Evolutionary conservation across 2,797 vertebrate genomes (phyloP).

Genomic region (Ctenopoma multispine): DNA sequence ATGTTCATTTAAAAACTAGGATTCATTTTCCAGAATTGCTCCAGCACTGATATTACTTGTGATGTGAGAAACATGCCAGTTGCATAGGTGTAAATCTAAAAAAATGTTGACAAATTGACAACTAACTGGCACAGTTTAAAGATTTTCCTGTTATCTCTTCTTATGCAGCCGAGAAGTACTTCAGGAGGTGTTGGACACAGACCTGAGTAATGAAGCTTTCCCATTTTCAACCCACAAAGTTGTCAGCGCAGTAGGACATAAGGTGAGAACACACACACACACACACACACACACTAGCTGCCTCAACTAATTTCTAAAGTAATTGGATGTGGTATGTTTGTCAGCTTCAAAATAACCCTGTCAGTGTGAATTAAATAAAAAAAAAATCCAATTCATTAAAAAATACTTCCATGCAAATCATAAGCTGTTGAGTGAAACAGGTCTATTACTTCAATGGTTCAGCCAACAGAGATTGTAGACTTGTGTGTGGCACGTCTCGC

Average conservation of each 20-base stretch:
- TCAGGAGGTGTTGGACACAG: constrained; percentile 90
- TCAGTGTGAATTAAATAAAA: not conserved
- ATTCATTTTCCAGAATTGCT: not conserved
- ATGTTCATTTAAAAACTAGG: not conserved
- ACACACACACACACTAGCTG: not conserved
- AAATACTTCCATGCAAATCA: constrained; percentile 25
- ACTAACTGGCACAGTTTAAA: not conserved
- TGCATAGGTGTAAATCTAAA: not conserved
- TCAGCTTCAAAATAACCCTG: constrained; percentile 35
- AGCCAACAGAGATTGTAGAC: constrained; percentile 17
- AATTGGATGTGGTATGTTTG: constrained; percentile 36
- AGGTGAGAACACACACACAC: constrained; percentile 78
- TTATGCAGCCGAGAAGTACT: constrained; percentile 87
- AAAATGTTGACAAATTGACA: not conserved
- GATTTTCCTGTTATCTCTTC: not conserved
- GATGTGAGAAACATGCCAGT: not conserved
- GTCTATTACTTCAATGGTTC: constrained; percentile 38
- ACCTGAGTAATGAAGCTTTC: constrained; percentile 92
- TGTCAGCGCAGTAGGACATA: constrained; percentile 86
- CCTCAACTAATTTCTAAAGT: constrained; percentile 4
- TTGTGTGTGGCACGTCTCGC: constrained; percentile 25
- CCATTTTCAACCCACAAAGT: constrained; percentile 95
- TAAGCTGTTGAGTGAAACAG: constrained; percentile 15
- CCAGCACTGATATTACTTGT: constrained; percentile 1
- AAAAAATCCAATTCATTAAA: constrained; percentile 12